These are phyloP conservation scores for Cacatua alba DNA, from an alignment of 2,113 vertebrate genomes.

Conservation along the genomic window DNA sequence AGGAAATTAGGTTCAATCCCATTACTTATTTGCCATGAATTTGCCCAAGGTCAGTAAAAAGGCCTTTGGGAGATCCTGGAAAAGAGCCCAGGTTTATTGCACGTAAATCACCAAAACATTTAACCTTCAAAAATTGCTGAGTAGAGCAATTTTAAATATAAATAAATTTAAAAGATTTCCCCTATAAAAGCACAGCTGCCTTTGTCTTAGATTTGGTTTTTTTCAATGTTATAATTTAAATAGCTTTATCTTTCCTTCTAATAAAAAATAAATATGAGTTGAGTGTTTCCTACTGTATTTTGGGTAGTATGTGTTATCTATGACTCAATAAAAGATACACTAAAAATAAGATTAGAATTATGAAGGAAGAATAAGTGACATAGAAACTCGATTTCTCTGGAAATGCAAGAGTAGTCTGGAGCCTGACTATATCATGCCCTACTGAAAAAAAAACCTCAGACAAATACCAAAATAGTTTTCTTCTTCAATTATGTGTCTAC, in stretches of 20 bases:
- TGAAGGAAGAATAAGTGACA: background rate
- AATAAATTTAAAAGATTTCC: background rate
- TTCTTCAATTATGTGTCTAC: background rate
- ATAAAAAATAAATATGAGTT: background rate
- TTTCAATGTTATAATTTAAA: background rate
- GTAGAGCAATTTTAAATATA: background rate
- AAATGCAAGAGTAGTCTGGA: background rate
- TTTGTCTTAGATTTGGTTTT: background rate
- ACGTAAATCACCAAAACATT: slow-evolving; percentile 5
- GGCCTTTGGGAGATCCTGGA: background rate
- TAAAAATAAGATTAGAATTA: background rate
- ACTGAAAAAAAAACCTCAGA: background rate
- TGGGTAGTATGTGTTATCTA: background rate
- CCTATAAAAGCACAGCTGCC: background rate
- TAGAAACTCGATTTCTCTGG: background rate
- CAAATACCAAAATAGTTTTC: background rate
- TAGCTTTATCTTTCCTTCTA: background rate
- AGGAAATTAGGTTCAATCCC: background rate
- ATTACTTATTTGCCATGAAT: slow-evolving; percentile 10
- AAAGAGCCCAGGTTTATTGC: background rate
- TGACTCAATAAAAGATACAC: background rate
- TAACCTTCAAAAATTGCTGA: background rate
- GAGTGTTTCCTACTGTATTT: background rate
- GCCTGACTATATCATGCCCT: background rate
- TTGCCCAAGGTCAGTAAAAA: slow-evolving; percentile 3